Conservation (phyloP, 2,113 vertebrate genomes). For the Acanthochromis polyacanthus region DNA sequence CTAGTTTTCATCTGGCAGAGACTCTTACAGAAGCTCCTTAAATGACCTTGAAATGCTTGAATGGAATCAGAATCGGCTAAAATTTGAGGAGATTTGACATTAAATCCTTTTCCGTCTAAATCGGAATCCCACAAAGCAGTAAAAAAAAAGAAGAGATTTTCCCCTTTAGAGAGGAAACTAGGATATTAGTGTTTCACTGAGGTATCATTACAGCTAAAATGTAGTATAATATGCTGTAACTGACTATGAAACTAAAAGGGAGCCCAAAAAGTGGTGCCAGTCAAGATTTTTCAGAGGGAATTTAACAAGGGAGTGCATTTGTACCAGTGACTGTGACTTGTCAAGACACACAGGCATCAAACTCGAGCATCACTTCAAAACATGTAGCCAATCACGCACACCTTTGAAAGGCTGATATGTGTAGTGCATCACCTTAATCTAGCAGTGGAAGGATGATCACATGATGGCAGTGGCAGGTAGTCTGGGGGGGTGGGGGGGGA, state of each 20-base stretch:
- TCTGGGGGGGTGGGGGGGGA: neutral
- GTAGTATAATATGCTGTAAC: neutral
- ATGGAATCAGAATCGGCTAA: conserved; percentile 17
- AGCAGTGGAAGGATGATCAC: conserved; percentile 48
- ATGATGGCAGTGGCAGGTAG: conserved; percentile 45
- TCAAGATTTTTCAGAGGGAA: conserved; percentile 20
- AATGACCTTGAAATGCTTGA: conserved; percentile 27
- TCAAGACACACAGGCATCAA: conserved; percentile 55
- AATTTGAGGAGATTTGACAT: neutral
- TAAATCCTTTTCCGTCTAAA: conserved; percentile 18
- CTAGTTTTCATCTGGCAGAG: conserved; percentile 19
- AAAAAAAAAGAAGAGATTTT: neutral
- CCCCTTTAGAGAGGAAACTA: neutral
- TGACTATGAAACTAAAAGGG: conserved; percentile 6
- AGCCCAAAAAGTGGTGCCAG: conserved; percentile 1
- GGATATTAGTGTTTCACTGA: conserved; percentile 12
- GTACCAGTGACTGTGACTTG: conserved; percentile 40
- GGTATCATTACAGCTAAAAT: conserved; percentile 20
- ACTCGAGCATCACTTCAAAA: conserved; percentile 52
- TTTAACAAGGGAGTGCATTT: conserved; percentile 36
- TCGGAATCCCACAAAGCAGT: conserved; percentile 19
- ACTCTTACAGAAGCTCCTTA: conserved; percentile 5
- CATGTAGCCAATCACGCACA: conserved; percentile 41
- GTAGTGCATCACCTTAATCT: conserved; percentile 52
- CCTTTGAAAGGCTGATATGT: conserved; percentile 38